Evolutionary conservation across 2,113 vertebrate species (phyloP).

Genomic region (Setophaga kirtlandii): DNA sequence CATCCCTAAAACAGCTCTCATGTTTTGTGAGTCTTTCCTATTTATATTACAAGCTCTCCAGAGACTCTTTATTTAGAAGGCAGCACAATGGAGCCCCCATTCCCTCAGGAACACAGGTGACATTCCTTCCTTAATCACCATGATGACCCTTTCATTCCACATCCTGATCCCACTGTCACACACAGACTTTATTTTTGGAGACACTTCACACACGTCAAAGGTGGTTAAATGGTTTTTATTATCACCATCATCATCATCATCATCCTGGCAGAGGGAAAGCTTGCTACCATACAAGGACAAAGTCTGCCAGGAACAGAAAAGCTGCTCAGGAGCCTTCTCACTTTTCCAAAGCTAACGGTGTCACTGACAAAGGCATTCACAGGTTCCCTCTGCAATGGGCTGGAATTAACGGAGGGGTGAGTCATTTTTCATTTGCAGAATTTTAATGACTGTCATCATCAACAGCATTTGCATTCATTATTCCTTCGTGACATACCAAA

Average conservation of each 20-base stretch:
- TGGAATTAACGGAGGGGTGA: constrained; percentile 70
- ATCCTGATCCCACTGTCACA: background rate
- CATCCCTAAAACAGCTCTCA: background rate
- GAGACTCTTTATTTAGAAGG: background rate
- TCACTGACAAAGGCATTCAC: constrained; percentile 64
- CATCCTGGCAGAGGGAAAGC: background rate
- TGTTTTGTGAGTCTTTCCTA: background rate
- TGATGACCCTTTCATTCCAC: background rate
- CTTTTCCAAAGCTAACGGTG: constrained; percentile 7
- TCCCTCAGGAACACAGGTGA: background rate
- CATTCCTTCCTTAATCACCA: background rate
- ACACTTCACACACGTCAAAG: background rate
- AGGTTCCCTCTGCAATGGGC: constrained; percentile 64
- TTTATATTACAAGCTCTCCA: background rate
- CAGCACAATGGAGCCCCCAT: background rate
- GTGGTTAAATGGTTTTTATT: background rate
- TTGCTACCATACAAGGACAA: constrained; percentile 12
- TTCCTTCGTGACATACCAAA: constrained; percentile 49
- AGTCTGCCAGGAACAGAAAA: background rate
- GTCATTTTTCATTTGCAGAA: constrained; percentile 75
- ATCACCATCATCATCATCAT: background rate
- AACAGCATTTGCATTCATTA: constrained; percentile 67
- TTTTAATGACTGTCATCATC: constrained; percentile 75
- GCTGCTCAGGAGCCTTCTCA: background rate
- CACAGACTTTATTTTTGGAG: background rate